A percentile compares a stretch with the other conserved stretches of the same genome.
phyloP scores from a whole-genome alignment of 2,797 vertebrate genomes.

The Myiotriccus ornatus region DNA sequence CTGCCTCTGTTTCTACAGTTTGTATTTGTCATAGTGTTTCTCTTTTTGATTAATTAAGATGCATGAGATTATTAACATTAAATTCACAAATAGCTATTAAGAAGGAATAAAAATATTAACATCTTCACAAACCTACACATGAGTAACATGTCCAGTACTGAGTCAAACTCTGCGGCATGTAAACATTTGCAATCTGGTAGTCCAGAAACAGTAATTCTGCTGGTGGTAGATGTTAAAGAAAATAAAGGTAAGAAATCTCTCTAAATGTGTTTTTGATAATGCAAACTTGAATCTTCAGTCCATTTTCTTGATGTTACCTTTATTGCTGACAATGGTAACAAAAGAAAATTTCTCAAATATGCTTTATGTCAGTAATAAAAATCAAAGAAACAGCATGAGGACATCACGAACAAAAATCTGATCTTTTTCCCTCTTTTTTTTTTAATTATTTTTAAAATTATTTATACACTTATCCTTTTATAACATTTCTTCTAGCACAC shows the following conservation, averaged over 20 bases:
- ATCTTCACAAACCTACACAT: not conserved
- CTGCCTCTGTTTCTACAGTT: not conserved
- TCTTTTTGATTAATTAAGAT: not conserved
- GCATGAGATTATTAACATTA: not conserved
- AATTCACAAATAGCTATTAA: not conserved
- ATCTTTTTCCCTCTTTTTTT: not conserved
- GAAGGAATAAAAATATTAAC: not conserved
- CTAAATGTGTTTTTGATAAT: not conserved
- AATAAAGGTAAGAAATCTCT: not conserved
- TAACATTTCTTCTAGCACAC: not conserved
- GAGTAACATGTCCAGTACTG: not conserved
- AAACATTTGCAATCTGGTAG: not conserved
- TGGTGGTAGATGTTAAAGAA: not conserved
- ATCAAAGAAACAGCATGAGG: not conserved
- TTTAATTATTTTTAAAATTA: not conserved
- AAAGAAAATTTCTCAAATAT: not conserved
- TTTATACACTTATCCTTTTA: not conserved
- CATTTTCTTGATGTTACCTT: not conserved
- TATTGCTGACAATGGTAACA: not conserved
- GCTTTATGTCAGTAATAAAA: not conserved
- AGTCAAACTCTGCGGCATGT: not conserved
- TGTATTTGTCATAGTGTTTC: not conserved
- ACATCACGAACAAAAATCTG: not conserved
- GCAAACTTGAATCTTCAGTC: not conserved
- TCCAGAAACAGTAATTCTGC: rapidly evolving